Base-by-base conservation (phyloP, 2,888 invertebrate species). In the Morpho helenor region DNA sequence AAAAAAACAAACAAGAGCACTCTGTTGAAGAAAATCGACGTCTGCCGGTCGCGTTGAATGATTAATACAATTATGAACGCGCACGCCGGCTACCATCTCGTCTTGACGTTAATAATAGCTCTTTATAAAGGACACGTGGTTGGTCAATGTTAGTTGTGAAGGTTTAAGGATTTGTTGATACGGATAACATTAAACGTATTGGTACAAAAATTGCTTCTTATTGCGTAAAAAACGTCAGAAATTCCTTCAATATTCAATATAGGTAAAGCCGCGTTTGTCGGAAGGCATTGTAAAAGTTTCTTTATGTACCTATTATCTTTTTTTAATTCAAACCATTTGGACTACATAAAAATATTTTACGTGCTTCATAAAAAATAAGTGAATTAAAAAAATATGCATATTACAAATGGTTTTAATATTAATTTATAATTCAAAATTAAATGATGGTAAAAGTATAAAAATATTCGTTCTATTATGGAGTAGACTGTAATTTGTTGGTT, bases 1-100 rank as follows among this genome's bases (percentile, higher is more conserved):
- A 89, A 90, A 89, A 88, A 90, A 90, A 88, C 85, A 89, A 90
- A 90, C 87, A 90, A 89, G 89, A 89, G 84, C 87, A 86, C 89
- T 87, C 85, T 89, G 89, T 88, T 89, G 83, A 87, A 88, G 89
- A 87, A 89, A 88, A 89, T 90, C 90, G 87, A 88, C 87, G 89
- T 87, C 89, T 87, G 89, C 87, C 87, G 86, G 86, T 82, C 86
- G 85, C 87, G 84, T 79, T 82, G 83, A 86, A 87, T 88, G 88
- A 89, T 90, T 90, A 90, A 90, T 88, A 90, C 89, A 89, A 88
- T 90, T 89, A 87, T 84, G 87, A 84, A 75, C 84, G 86, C 84
- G 83, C 82, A 82, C 82, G 86, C 83, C 76, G 52, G 84, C 87
- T 87, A 82, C 87, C 84, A 82, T 80, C 81, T 77, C 78, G 70